phyloP scores from a whole-genome alignment of 2,888 invertebrate genomes.

The Amiota mariae region DNA sequence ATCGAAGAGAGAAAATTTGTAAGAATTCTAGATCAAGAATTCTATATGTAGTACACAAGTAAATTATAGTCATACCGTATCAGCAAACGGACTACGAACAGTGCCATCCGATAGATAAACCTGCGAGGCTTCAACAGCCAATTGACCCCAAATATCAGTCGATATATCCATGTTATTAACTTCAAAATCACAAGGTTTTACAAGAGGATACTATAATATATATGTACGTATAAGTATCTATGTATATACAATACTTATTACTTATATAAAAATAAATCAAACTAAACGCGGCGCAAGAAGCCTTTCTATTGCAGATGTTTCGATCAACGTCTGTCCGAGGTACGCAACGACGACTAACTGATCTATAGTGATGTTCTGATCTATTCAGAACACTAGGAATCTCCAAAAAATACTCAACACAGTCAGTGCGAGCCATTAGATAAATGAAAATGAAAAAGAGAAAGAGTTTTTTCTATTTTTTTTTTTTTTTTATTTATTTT shows the following conservation, averaged over 20 bases:
- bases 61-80: constrained; percentile 80
- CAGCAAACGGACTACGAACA: constrained; percentile 86
- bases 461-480: not conserved
- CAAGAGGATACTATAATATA: not conserved
- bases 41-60: not conserved
- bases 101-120: constrained; percentile 89
- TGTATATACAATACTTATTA: too few species aligned
- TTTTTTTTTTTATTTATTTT: constrained; percentile 11
- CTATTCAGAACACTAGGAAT: constrained; percentile 9
- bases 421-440: not conserved
- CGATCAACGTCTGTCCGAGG: constrained; percentile 10
- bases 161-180: constrained; percentile 78
- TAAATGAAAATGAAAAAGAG: constrained; percentile 10
- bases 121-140: constrained; percentile 89
- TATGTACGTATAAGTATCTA: not conserved
- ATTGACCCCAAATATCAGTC: constrained; percentile 90
- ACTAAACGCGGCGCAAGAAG: not conserved
- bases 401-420: constrained; percentile 23
- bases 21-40: not conserved
- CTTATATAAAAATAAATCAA: constrained; percentile 57
- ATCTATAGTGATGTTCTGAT: not conserved
- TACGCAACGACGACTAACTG: constrained; percentile 25
- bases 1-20: not conserved
- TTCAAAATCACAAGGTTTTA: not conserved
- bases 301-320: too few species aligned